These are phyloP conservation scores for Drosophila asahinai DNA, from an alignment of 1,140 invertebrate genomes.

Conservation along the genomic window DNA sequence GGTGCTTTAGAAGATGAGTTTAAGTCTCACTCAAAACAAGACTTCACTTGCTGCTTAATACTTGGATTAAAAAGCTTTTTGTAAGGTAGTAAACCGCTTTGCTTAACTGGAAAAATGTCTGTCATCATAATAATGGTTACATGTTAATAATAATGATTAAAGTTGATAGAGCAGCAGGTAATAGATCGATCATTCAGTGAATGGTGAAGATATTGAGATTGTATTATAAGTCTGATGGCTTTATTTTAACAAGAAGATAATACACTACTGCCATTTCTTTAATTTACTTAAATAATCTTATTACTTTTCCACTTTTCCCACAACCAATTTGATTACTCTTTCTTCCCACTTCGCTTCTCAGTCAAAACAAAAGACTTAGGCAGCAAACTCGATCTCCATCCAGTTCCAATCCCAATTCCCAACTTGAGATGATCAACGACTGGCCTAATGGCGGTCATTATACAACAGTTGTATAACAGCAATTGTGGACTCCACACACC, in stretches of 20 bases:
- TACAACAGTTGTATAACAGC: conserved; percentile 72
- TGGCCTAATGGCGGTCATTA: conserved; percentile 55
- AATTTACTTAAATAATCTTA: neutral
- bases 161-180: neutral
- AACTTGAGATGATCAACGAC: conserved; percentile 30
- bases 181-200: conserved; percentile 5
- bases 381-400: conserved; percentile 23
- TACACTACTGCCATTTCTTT: neutral
- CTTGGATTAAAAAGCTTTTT: neutral
- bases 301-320: neutral
- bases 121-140: conserved; percentile 2
- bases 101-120: neutral
- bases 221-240: neutral
- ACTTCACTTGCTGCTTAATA: neutral
- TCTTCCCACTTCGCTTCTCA: neutral
- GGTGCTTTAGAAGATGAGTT: conserved; percentile 2
- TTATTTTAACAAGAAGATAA: neutral
- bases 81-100: neutral
- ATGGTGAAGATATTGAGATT: neutral
- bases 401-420: conserved; percentile 15
- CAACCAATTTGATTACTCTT: neutral
- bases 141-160: conserved; percentile 27
- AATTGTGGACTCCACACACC: conserved; percentile 30
- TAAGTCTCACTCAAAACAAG: neutral
- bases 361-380: conserved; percentile 41